phyloP scores from a whole-genome alignment of 2,113 vertebrate genomes.

The Parotia lawesii region DNA sequence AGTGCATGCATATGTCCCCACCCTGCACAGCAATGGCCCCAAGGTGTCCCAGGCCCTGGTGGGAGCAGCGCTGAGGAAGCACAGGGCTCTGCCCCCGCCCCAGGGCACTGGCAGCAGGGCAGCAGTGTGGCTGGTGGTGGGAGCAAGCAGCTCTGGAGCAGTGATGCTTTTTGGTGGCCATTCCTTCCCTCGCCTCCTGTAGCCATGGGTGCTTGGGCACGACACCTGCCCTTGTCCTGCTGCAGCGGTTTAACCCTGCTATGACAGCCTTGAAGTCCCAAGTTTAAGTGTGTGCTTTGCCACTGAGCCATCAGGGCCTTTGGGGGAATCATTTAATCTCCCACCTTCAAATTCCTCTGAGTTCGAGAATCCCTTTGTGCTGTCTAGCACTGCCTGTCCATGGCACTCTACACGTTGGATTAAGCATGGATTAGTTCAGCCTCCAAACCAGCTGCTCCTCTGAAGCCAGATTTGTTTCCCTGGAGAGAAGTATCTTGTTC shows the following conservation, averaged over 20 bases:
- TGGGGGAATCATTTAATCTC: background rate
- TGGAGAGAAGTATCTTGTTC: background rate
- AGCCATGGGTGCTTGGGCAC: accelerated
- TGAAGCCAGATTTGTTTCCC: constrained; percentile 13
- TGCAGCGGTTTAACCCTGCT: background rate
- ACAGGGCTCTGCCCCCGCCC: accelerated
- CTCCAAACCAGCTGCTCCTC: constrained; percentile 25
- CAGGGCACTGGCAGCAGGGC: accelerated
- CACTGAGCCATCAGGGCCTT: background rate
- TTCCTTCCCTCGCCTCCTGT: background rate
- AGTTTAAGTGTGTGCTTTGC: background rate
- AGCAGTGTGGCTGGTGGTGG: background rate
- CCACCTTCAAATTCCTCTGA: background rate
- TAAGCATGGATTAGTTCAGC: constrained; percentile 19
- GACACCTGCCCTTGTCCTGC: background rate
- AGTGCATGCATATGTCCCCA: background rate
- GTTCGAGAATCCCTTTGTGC: constrained; percentile 28
- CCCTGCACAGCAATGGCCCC: background rate
- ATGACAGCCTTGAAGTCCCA: accelerated
- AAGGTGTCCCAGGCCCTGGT: background rate
- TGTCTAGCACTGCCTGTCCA: background rate
- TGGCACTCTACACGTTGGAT: background rate
- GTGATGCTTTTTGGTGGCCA: background rate
- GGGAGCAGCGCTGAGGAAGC: background rate
- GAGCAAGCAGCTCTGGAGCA: background rate